These are phyloP conservation scores for Drosophila santomea DNA, from an alignment of 1,140 invertebrate species.

Conservation along the genomic window DNA sequence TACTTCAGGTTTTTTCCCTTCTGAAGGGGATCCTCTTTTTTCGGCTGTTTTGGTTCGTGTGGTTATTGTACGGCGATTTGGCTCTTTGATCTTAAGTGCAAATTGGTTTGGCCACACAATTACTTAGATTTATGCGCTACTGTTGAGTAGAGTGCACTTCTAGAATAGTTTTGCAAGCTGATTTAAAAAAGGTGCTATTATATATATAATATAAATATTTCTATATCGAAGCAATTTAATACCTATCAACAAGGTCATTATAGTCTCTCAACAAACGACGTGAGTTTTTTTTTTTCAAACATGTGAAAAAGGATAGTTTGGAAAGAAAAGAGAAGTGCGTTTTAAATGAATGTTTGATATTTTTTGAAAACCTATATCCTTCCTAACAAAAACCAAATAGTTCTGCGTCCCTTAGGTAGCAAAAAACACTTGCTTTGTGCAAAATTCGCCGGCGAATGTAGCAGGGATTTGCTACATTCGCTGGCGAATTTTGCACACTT, in stretches of 20 bases:
- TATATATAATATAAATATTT: no score
- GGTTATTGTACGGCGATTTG: slow-evolving; percentile 8
- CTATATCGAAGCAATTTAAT: no score
- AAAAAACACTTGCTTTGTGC: slow-evolving; percentile 23
- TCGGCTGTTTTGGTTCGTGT: slow-evolving; percentile 33
- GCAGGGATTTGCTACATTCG: not conserved
- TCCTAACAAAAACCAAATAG: not conserved
- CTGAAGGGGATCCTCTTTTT: slow-evolving; percentile 1
- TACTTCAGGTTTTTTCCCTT: slow-evolving; percentile 27
- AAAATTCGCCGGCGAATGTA: not conserved
- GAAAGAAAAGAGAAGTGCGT: no score
- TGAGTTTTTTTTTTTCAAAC: no score
- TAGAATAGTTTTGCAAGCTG: not conserved
- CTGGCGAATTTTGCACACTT: slow-evolving; percentile 21
- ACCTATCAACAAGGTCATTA: no score
- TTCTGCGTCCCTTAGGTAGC: slow-evolving; percentile 7
- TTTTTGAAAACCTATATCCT: not conserved
- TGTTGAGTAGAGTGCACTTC: not conserved
- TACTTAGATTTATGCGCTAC: slow-evolving; percentile 5
- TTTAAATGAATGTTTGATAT: no score
- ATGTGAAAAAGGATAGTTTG: no score
- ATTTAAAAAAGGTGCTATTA: not conserved
- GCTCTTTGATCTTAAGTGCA: slow-evolving; percentile 61
- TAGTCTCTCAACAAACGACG: no score
- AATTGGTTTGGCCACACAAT: slow-evolving; percentile 59